Conservation (phyloP, 2,797 vertebrate species). For the Neopelma chrysocephalum region DNA sequence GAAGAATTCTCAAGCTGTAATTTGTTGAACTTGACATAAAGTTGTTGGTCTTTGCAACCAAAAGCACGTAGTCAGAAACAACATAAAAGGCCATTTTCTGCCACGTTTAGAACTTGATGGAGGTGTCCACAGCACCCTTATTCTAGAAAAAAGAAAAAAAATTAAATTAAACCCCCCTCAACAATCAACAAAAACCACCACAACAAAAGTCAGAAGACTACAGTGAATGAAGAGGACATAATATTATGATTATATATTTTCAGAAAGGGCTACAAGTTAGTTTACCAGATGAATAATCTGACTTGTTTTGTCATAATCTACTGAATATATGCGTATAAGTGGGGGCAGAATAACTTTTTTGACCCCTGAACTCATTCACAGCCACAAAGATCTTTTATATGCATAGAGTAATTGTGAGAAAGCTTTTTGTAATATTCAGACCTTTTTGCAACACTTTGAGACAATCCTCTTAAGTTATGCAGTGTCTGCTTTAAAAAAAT, state of each 20-base stretch:
- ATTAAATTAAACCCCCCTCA: accelerated
- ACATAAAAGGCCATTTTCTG: not conserved
- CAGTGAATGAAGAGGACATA: not conserved
- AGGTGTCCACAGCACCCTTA: not conserved
- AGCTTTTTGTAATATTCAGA: not conserved
- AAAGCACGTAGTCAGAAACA: not conserved
- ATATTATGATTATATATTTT: not conserved
- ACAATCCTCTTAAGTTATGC: not conserved
- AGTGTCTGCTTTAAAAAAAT: not conserved
- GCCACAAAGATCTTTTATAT: not conserved
- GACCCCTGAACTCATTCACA: not conserved
- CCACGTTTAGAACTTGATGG: not conserved
- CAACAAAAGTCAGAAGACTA: not conserved
- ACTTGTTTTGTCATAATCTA: not conserved
- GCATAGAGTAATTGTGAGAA: not conserved
- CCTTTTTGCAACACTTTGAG: not conserved
- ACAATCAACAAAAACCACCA: not conserved
- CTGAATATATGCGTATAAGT: not conserved
- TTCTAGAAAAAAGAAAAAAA: not conserved
- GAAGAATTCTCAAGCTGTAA: not conserved
- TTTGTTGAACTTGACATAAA: not conserved
- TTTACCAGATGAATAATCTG: not conserved
- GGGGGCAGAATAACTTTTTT: not conserved
- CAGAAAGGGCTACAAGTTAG: not conserved
- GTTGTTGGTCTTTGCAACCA: not conserved